Base-by-base conservation (phyloP, 2,888 invertebrate genomes). In the Drosophila nigritarsus region DNA sequence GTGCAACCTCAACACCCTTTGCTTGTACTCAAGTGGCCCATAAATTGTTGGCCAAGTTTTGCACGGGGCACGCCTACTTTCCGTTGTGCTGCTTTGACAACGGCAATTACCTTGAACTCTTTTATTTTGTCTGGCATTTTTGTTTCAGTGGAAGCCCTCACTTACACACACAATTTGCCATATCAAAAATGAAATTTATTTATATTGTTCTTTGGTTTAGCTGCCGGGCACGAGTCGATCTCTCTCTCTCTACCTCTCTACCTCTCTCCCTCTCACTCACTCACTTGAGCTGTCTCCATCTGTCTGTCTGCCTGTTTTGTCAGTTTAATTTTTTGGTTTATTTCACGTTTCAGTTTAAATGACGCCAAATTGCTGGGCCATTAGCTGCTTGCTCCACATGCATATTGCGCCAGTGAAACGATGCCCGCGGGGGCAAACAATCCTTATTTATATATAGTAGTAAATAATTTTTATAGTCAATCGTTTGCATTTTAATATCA, bases 1-100 rank as follows among this genome's bases (percentile, higher is more conserved):
- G 87, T 89, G 89, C 87, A 89, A 89, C 89, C 83, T 87, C 87
- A 88, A 88, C 87, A 88, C 87, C 87, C 87, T 87, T 87, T 89
- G 87, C 87, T 87, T 89, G 87, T 87, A 89, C 76, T 87, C 87
- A 87, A 87, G 87, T 87, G 87, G 87, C 85, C 89, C 89, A 89
- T 89, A 89, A 89, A 87, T 89, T 86, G 85, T 83, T 86, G 88
- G 88, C 85, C 83, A 86, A 86, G 81, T 89, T 89, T 89, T 82
- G 73, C 82, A 82, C 73, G 77, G 73, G 50, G 54, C 73, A 85
- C 87, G 87, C 85, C 89, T 80, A 80, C 79, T 82, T 83, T 86
- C 83, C 83, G 83, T 82, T 83, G 85, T 76, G 80, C 83, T 83
- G 87, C 87, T 87, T 87, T 87, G 87, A 87, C 87, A 87, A 89